phyloP scores from a whole-genome alignment of 2,113 vertebrate genomes.

The Osmerus mordax region DNA sequence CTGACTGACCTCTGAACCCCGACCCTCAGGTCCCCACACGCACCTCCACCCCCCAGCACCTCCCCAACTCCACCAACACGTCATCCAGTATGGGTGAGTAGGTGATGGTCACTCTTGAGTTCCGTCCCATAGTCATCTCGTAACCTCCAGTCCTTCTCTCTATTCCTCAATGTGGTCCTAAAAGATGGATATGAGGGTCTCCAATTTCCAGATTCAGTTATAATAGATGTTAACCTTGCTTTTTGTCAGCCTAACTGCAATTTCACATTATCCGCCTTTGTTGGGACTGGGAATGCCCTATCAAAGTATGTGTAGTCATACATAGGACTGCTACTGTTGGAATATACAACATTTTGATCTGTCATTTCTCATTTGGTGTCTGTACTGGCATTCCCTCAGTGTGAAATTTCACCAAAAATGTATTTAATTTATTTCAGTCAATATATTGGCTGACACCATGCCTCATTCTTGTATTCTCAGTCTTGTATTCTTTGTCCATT shows the following conservation, averaged over 20 bases:
- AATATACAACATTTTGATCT: slow-evolving; percentile 7
- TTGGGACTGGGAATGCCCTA: slow-evolving; percentile 26
- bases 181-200: slow-evolving; percentile 62
- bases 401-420: slow-evolving; percentile 10
- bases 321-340: background rate
- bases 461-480: slow-evolving; percentile 27
- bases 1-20: slow-evolving; percentile 25
- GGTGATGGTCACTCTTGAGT: slow-evolving; percentile 23
- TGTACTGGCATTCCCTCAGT: slow-evolving; percentile 18
- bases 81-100: slow-evolving; percentile 18
- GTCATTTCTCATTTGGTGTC: slow-evolving; percentile 18
- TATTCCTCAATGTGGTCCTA: slow-evolving; percentile 45
- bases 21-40: slow-evolving; percentile 35
- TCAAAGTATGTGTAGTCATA: slow-evolving; percentile 8
- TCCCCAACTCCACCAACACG: slow-evolving; percentile 24
- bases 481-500: slow-evolving; percentile 15
- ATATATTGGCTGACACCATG: slow-evolving; percentile 8
- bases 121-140: background rate
- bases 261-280: slow-evolving; percentile 37
- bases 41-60: slow-evolving; percentile 23
- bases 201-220: slow-evolving; percentile 61
- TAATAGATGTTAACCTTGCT: slow-evolving; percentile 53
- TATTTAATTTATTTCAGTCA: slow-evolving; percentile 24
- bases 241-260: slow-evolving; percentile 45
- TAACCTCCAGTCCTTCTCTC: slow-evolving; percentile 17